These are phyloP conservation scores for Melipona bicolor DNA, from an alignment of 2,888 invertebrate genomes.

Conservation along the genomic window DNA sequence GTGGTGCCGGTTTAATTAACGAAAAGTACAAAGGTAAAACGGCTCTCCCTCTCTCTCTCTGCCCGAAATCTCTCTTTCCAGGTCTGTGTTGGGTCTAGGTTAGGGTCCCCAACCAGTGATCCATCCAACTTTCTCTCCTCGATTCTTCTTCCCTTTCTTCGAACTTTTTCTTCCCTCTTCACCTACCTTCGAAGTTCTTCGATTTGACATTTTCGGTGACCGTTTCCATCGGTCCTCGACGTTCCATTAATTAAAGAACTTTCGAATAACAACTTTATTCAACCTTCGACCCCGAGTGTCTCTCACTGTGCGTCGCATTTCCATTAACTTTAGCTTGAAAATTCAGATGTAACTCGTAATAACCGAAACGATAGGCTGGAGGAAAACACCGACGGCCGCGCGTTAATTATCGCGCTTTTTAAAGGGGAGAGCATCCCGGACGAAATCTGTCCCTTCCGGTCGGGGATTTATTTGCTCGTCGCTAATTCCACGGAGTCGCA, in stretches of 20 bases:
- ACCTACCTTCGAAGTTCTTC: neutral
- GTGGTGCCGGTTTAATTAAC: slow-evolving; percentile 34
- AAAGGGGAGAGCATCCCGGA: neutral
- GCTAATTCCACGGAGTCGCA: slow-evolving; percentile 52
- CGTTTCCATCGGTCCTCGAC: slow-evolving; percentile 56
- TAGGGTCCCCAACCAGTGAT: neutral
- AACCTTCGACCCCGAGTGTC: slow-evolving; percentile 18
- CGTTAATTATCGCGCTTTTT: slow-evolving; percentile 51
- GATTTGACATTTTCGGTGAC: slow-evolving; percentile 57
- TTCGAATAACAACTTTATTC: slow-evolving; percentile 58
- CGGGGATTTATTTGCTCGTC: slow-evolving; percentile 55
- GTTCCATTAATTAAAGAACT: slow-evolving; percentile 67
- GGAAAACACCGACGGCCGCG: neutral
- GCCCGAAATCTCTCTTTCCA: slow-evolving; percentile 17
- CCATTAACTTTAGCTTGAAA: slow-evolving; percentile 31
- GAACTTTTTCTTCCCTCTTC: neutral
- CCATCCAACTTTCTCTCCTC: slow-evolving; percentile 26
- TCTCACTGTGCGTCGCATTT: slow-evolving; percentile 5
- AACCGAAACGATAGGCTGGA: slow-evolving; percentile 24
- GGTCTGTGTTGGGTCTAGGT: slow-evolving; percentile 24
- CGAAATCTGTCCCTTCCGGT: slow-evolving; percentile 24
- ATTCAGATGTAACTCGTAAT: slow-evolving; percentile 24
- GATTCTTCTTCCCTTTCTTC: slow-evolving; percentile 35
- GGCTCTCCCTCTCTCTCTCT: neutral
- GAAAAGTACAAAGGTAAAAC: slow-evolving; percentile 30